Evolutionary conservation across 1,140 invertebrate species (phyloP).

Genomic region (Drosophila melanica): DNA sequence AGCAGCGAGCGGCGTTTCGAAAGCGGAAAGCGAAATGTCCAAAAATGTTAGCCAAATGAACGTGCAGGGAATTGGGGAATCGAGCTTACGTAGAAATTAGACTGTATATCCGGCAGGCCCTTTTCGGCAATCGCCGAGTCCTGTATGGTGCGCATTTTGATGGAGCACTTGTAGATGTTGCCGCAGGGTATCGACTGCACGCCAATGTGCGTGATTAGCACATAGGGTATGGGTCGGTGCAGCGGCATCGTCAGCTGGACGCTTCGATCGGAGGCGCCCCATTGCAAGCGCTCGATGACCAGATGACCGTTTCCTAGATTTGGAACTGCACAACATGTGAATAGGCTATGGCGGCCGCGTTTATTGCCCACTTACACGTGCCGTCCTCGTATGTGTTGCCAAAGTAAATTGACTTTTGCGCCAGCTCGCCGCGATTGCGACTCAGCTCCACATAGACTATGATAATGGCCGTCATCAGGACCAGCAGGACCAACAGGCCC

Average conservation of each 20-base stretch:
- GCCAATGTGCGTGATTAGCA: constrained; percentile 84
- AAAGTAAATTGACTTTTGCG: constrained; percentile 57
- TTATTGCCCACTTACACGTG: constrained; percentile 71
- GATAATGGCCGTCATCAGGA: constrained; percentile 54
- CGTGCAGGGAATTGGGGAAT: constrained; percentile 23
- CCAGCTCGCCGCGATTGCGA: constrained; percentile 13
- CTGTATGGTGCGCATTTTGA: constrained; percentile 83
- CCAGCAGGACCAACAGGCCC: constrained; percentile 56
- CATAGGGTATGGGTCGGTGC: constrained; percentile 75
- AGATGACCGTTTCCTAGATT: constrained; percentile 83
- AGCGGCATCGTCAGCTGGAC: constrained; percentile 55
- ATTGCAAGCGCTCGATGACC: constrained; percentile 84
- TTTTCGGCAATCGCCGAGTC: constrained; percentile 71
- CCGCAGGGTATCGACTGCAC: constrained; percentile 65
- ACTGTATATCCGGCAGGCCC: constrained; percentile 81
- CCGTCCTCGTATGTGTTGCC: constrained; percentile 75
- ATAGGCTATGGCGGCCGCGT: constrained; percentile 41
- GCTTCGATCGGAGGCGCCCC: constrained; percentile 84
- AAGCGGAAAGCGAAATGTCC: constrained; percentile 39
- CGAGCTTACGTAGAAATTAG: constrained; percentile 78
- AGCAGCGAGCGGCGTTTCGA: constrained; percentile 27
- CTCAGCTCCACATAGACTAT: constrained; percentile 64
- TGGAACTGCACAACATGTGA: constrained; percentile 74
- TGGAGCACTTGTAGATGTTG: constrained; percentile 77
- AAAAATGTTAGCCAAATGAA: constrained; percentile 19